These are phyloP conservation scores for Ommatoiulus sabulosus DNA, from an alignment of 2,888 invertebrate genomes.

Conservation along the genomic window DNA sequence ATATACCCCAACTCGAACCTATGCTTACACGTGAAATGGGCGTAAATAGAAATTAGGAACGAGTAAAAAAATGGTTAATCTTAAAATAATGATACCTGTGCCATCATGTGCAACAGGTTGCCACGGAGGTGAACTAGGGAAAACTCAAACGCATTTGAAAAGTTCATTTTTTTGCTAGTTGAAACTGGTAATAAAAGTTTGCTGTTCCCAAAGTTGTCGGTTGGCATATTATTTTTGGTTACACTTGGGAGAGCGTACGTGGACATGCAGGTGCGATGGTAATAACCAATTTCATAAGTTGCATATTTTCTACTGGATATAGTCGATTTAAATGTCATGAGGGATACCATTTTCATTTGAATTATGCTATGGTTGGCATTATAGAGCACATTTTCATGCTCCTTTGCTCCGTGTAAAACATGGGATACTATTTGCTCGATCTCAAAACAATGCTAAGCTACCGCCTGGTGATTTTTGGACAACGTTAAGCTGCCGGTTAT, in stretches of 20 bases:
- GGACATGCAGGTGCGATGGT: not conserved
- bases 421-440: too few relatives aligned
- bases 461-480: too few relatives aligned
- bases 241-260: not conserved
- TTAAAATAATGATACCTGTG: not conserved
- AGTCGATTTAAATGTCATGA: too few relatives aligned
- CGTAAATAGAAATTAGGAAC: not conserved
- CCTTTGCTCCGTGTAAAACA: too few relatives aligned
- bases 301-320: too few relatives aligned
- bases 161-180: not conserved
- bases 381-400: too few relatives aligned
- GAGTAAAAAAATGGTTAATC: not conserved
- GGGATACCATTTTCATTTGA: too few relatives aligned
- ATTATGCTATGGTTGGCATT: too few relatives aligned
- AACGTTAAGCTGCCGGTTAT: too few relatives aligned
- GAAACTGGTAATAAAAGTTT: not conserved
- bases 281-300: not conserved
- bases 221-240: slow-evolving; percentile 1
- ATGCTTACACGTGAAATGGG: not conserved
- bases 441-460: too few relatives aligned
- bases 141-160: too few relatives aligned
- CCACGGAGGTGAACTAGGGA: not conserved
- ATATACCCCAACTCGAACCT: not conserved
- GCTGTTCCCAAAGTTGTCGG: not conserved
- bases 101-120: slow-evolving; percentile 12